Conservation (phyloP, 1,140 invertebrate species). For the Aphelenchoides fujianensis region DNA sequence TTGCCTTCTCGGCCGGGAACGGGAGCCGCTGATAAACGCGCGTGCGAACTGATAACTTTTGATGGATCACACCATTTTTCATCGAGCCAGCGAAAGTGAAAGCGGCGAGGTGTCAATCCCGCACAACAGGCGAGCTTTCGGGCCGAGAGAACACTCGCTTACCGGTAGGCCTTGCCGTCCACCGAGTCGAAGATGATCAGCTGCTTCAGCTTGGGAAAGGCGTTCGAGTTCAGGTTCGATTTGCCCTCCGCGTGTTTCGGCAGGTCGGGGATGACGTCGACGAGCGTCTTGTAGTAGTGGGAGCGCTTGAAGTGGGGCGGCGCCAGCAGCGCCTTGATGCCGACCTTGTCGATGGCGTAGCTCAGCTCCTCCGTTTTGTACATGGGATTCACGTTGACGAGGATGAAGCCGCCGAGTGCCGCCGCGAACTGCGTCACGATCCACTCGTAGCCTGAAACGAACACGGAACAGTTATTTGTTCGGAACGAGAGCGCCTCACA, state of each 20-base stretch:
- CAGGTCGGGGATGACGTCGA: conserved; percentile 56
- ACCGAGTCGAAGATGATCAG: conserved; percentile 60
- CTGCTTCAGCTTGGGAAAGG: conserved; percentile 55
- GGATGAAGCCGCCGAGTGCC: conserved; percentile 75
- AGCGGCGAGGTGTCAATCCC: neutral
- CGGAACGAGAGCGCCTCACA: too few relatives aligned
- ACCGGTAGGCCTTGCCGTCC: conserved; percentile 50
- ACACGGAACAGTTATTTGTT: too few relatives aligned
- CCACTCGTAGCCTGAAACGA: too few relatives aligned
- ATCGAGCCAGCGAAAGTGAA: neutral
- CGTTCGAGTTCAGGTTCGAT: conserved; percentile 41
- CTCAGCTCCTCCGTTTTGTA: conserved; percentile 75
- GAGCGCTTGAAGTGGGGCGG: conserved; percentile 58
- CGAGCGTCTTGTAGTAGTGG: conserved; percentile 53
- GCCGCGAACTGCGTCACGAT: conserved; percentile 75
- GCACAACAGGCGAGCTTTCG: neutral
- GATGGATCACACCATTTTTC: conserved; percentile 13
- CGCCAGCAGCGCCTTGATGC: conserved; percentile 55
- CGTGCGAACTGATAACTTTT: conserved; percentile 11
- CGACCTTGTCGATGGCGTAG: conserved; percentile 71
- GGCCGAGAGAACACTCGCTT: conserved; percentile 15
- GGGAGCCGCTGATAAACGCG: neutral
- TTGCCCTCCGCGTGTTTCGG: conserved; percentile 35
- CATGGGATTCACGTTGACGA: conserved; percentile 80
- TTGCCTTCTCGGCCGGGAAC: neutral